Percentiles rank a stretch among this genome's conserved stretches.
These are phyloP conservation scores for Psephotus haematonotus DNA, from an alignment of 2,113 vertebrate species.

Conservation along the genomic window DNA sequence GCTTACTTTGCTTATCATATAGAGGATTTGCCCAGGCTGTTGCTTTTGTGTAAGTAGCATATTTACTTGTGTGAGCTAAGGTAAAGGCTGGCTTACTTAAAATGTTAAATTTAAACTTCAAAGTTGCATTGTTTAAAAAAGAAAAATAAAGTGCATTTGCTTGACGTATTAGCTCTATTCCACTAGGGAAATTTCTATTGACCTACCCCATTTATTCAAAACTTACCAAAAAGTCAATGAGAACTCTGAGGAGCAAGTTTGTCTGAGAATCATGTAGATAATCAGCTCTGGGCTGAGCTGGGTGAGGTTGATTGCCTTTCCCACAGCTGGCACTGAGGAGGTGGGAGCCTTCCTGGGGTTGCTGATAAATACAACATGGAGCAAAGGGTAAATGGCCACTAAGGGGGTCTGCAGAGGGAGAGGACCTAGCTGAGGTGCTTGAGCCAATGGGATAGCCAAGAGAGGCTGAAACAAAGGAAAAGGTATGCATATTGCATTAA, in stretches of 20 bases:
- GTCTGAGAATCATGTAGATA: neutral
- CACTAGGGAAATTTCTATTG: neutral
- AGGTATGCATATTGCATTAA: neutral
- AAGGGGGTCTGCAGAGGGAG: neutral
- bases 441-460: neutral
- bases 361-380: rapidly evolving
- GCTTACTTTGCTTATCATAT: neutral
- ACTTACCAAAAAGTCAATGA: neutral
- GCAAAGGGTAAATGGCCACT: neutral
- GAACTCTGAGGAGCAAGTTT: neutral
- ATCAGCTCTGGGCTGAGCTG: neutral
- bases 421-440: neutral
- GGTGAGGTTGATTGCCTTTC: neutral
- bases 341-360: neutral
- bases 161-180: neutral
- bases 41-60: neutral
- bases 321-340: neutral
- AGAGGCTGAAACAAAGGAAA: neutral
- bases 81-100: neutral
- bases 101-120: neutral
- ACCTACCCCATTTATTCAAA: neutral
- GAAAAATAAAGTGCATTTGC: rapidly evolving
- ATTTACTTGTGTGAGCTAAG: neutral
- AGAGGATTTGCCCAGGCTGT: neutral
- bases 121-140: neutral